Evolutionary conservation across 2,113 vertebrate genomes (phyloP), one percentile per base, ranked within the genome.

Genomic region (Dermatemys mawii): DNA sequence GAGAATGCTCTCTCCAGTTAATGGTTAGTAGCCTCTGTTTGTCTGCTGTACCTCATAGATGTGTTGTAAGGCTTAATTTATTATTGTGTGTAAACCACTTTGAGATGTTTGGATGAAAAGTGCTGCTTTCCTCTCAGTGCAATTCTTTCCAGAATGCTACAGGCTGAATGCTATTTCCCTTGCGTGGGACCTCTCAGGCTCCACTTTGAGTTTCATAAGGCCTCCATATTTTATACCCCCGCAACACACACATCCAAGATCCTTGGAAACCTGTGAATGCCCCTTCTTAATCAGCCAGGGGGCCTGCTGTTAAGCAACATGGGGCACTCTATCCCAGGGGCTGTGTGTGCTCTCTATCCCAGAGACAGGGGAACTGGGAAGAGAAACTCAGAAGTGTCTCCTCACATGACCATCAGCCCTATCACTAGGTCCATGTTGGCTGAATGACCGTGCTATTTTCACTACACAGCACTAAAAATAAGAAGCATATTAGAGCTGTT

Each of bases 301-400:
- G 88, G 63, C 6, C 50, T 89, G 70, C 53, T 29, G 21, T 48
- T 53, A 53, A 38, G 26, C 60, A 70, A 41, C 44, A 87, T 29
- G 38, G 79, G 35, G 29, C 9, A 32, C 80, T 88, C 89, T 78
- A 11, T 79, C 49, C 49, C 79, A 29, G 80, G 6, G 29, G 2
- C 70, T 5, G 2, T 44, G 35, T 60, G 4, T n/a, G 78, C 17
- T 63, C 46, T 41, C 55, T 57, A 9, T 81, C 32, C 29, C 2
- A 1, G 14, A 87, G 0, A 2, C 9, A 54, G 29, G 11, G 49
- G 86, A 92, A 46, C 3, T 0, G 1, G 78, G 8, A 84, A 49
- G 53, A 88, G 63, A 4, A 78, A 54, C n/a, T 63, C 54, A 76
- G 27, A 14, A 67, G 63, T 38, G n/a, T 70, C 27, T 53, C 4